A percentile compares a stretch with the other conserved stretches of the same genome.
Evolutionary conservation across 2,888 invertebrate species (phyloP).

Genomic region (Callosobruchus maculatus): DNA sequence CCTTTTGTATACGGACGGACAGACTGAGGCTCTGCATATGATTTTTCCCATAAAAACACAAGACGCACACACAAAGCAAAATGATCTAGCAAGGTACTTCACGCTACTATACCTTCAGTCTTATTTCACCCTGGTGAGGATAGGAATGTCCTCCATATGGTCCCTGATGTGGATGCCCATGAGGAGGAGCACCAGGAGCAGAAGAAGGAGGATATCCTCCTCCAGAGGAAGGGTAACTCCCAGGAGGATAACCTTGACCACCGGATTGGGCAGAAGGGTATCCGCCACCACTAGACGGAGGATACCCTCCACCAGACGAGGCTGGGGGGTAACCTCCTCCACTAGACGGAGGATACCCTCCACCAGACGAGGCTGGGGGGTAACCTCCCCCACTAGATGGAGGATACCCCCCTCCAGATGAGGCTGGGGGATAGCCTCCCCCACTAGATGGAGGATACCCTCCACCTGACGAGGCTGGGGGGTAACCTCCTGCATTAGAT

Average conservation of each 20-base stretch:
- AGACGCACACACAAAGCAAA: no score
- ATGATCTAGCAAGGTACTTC: background rate
- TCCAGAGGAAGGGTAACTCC: slow-evolving; percentile 10
- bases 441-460: slow-evolving; percentile 14
- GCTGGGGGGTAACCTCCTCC: slow-evolving; percentile 22
- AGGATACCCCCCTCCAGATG: slow-evolving; percentile 17
- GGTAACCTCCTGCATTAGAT: slow-evolving; percentile 16
- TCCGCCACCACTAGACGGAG: slow-evolving; percentile 17
- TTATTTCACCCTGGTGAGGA: slow-evolving; percentile 16
- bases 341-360: slow-evolving; percentile 14
- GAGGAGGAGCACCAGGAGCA: slow-evolving; percentile 16
- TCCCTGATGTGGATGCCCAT: slow-evolving; percentile 12
- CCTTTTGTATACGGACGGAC: no score
- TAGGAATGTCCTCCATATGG: slow-evolving; percentile 39
- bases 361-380: slow-evolving; percentile 14
- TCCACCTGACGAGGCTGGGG: slow-evolving; percentile 17
- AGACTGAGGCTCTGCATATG: no score
- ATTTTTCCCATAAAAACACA: no score
- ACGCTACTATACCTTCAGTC: background rate
- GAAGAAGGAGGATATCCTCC: slow-evolving; percentile 16
- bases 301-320: slow-evolving; percentile 21
- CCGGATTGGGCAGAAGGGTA: slow-evolving; percentile 17
- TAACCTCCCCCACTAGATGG: slow-evolving; percentile 15
- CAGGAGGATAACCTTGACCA: slow-evolving; percentile 18
- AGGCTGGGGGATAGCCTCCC: slow-evolving; percentile 15